phyloP scores from a whole-genome alignment of 35 echinoderm and acorn worm genomes.

The Ophioderma brevispina region DNA sequence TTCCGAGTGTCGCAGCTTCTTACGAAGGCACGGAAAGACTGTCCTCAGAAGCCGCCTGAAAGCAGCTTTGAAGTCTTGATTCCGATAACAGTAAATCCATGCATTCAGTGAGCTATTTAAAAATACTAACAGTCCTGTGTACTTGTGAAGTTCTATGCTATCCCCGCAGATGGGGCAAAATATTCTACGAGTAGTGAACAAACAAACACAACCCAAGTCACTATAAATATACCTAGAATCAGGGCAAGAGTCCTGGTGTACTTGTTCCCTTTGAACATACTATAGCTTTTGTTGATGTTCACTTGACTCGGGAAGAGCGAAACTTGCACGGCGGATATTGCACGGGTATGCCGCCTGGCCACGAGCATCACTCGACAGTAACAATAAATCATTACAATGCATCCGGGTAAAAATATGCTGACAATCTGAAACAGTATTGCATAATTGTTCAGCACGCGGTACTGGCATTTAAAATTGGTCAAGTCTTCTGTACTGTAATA shows the following conservation, averaged over 20 bases:
- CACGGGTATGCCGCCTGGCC: conserved; percentile 90
- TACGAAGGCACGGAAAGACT: conserved; percentile 1
- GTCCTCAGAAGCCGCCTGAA: conserved; percentile 56
- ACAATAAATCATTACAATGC: conserved; percentile 75
- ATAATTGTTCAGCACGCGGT: conserved; percentile 50
- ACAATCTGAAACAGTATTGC: conserved; percentile 62
- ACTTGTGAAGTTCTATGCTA: conserved; percentile 37
- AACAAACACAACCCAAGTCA: conserved; percentile 78
- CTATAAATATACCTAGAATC: conserved; percentile 80
- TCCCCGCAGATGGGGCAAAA: conserved; percentile 32
- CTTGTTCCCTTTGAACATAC: conserved; percentile 94
- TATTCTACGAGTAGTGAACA: conserved; percentile 50
- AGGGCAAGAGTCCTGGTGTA: conserved; percentile 82
- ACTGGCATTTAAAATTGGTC: conserved; percentile 2
- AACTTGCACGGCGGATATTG: conserved; percentile 90
- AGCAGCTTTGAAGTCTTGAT: conserved; percentile 92
- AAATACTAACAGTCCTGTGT: conserved; percentile 66
- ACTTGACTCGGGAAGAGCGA: conserved; percentile 61
- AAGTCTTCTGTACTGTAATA: neutral
- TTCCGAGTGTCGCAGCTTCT: conserved; percentile 17
- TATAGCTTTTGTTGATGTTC: conserved; percentile 73
- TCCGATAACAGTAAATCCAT: conserved; percentile 83
- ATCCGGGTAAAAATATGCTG: conserved; percentile 72
- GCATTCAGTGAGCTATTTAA: conserved; percentile 79
- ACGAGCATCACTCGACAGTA: conserved; percentile 90